Percentiles rank a stretch among this genome's conserved stretches.
These are phyloP conservation scores for Anarrhichthys ocellatus DNA, from an alignment of 2,113 vertebrate species.

Conservation along the genomic window DNA sequence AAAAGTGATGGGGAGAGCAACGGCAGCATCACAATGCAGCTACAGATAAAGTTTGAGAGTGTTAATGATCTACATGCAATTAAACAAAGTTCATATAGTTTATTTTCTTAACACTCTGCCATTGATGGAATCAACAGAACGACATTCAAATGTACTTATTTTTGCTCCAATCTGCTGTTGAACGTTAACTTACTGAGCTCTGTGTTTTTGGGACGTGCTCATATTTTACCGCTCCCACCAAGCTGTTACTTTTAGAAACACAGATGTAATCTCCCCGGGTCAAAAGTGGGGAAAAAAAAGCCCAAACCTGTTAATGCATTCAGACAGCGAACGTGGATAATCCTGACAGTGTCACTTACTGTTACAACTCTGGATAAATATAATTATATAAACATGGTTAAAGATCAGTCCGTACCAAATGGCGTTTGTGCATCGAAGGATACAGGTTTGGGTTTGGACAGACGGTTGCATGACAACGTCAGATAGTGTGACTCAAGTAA, in stretches of 20 bases:
- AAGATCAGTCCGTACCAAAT: not conserved
- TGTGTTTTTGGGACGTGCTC: not conserved
- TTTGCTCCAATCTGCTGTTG: not conserved
- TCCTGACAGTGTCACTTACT: slow-evolving; percentile 42
- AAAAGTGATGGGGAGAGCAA: slow-evolving; percentile 31
- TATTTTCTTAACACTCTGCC: not conserved
- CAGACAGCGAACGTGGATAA: slow-evolving; percentile 39
- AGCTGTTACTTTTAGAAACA: slow-evolving; percentile 45
- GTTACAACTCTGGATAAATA: not conserved
- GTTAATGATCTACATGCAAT: not conserved
- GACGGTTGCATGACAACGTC: not conserved
- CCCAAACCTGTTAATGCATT: slow-evolving; percentile 27
- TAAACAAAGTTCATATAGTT: not conserved
- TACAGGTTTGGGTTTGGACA: not conserved
- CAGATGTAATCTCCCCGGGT: slow-evolving; percentile 52
- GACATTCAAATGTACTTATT: not conserved
- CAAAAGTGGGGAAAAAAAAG: slow-evolving; percentile 26
- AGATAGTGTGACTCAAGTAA: not conserved
- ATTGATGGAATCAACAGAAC: not conserved
- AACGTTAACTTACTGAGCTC: not conserved
- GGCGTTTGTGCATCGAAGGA: not conserved
- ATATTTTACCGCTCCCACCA: slow-evolving; percentile 5
- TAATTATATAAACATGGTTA: slow-evolving; percentile 4
- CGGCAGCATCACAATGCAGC: not conserved
- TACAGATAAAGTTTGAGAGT: not conserved